Evolutionary conservation across 2,888 invertebrate genomes (phyloP).

Genomic region (Meloe dianella): DNA sequence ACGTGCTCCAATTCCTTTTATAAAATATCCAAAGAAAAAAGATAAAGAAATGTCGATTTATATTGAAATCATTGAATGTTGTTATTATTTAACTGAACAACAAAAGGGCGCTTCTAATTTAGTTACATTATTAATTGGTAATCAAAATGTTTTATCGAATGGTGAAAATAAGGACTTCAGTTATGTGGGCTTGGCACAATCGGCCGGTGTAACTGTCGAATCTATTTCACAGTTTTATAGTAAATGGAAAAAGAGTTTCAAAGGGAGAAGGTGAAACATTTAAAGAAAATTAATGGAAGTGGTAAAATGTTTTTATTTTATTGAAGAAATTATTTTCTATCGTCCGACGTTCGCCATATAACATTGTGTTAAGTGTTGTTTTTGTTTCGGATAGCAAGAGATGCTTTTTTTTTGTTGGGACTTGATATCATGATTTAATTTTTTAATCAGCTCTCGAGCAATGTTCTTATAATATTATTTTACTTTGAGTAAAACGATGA

Average conservation of each 20-base stretch:
- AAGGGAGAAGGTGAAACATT: conserved; percentile 68
- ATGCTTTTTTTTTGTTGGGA: conserved; percentile 2
- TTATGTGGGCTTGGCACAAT: conserved; percentile 77
- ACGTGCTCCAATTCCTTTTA: conserved; percentile 71
- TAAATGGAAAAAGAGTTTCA: conserved; percentile 81
- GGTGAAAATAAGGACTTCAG: conserved; percentile 71
- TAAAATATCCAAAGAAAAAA: conserved; percentile 79
- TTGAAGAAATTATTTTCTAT: background rate
- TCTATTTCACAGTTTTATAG: conserved; percentile 82
- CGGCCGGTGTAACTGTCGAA: conserved; percentile 82
- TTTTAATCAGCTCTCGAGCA: background rate
- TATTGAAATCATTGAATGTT: conserved; percentile 84
- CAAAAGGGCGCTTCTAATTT: conserved; percentile 66
- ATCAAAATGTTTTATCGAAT: conserved; percentile 51
- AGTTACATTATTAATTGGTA: conserved; percentile 80
- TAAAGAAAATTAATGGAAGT: conserved; percentile 7
- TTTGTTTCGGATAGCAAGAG: background rate
- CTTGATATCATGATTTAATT: conserved; percentile 1
- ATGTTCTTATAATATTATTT: conserved; percentile 4
- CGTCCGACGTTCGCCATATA: background rate
- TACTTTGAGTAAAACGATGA: background rate
- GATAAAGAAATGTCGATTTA: conserved; percentile 76
- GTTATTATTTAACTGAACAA: conserved; percentile 74
- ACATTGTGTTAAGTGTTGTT: background rate
- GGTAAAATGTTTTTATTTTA: background rate